Evolutionary conservation across 2,797 vertebrate species (phyloP).

Genomic region (Naso thynnoides): DNA sequence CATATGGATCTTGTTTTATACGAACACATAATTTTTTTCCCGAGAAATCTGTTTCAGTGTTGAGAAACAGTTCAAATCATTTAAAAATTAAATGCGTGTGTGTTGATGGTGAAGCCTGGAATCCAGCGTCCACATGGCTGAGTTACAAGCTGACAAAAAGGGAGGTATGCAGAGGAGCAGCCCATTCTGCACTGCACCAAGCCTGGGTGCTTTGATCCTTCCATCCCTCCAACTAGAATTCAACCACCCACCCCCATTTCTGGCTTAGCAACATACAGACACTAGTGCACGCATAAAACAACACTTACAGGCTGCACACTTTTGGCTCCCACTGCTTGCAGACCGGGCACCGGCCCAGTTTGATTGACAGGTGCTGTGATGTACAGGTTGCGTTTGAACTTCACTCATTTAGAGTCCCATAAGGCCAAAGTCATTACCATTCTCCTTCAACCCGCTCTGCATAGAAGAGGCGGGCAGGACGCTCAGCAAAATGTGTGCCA

Average conservation of each 20-base stretch:
- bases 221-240: constrained; percentile 51
- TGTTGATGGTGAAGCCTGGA: constrained; percentile 40
- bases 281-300: constrained; percentile 29
- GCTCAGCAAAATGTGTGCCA: constrained; percentile 87
- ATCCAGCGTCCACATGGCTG: constrained; percentile 78
- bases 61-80: constrained; percentile 4
- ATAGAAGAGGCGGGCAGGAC: constrained; percentile 69
- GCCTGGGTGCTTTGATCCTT: constrained; percentile 79
- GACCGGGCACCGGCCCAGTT: constrained; percentile 80
- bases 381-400: constrained; percentile 93
- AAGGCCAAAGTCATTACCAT: constrained; percentile 93
- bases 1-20: background rate
- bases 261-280: constrained; percentile 44
- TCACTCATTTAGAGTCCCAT: constrained; percentile 93
- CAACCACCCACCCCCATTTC: background rate
- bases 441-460: constrained; percentile 94
- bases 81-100: constrained; percentile 13
- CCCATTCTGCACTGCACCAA: constrained; percentile 88
- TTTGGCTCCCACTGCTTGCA: constrained; percentile 77
- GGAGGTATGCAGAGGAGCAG: constrained; percentile 82
- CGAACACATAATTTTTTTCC: constrained; percentile 9
- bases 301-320: constrained; percentile 5
- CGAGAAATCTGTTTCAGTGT: constrained; percentile 9
- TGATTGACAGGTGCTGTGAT: constrained; percentile 96
- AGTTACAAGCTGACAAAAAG: constrained; percentile 81